Percentiles rank a stretch among this genome's conserved stretches.
Evolutionary conservation across 2,888 invertebrate genomes (phyloP).

Genomic region (Agelastica alni): DNA sequence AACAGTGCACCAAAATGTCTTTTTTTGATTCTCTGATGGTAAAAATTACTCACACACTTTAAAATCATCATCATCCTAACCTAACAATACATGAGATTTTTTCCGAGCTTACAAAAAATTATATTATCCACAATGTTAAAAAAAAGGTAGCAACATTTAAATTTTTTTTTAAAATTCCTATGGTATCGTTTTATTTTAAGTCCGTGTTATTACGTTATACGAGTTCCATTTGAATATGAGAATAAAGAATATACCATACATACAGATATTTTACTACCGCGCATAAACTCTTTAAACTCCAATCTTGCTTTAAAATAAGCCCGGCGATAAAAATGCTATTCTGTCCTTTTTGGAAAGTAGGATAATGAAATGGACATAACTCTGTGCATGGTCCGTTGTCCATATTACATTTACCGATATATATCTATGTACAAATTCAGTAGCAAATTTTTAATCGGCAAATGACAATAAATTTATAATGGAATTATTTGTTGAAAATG

Average conservation of each 20-base stretch:
- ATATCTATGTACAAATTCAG: slow-evolving; percentile 11
- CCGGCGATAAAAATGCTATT: slow-evolving; percentile 2
- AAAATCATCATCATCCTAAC: too few relatives aligned
- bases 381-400: slow-evolving; percentile 2
- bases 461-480: slow-evolving; percentile 17
- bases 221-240: neutral
- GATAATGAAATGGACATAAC: slow-evolving; percentile 11
- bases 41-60: too few relatives aligned
- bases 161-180: too few relatives aligned
- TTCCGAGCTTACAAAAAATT: too few relatives aligned
- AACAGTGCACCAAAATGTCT: too few relatives aligned
- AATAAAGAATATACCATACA: neutral
- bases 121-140: slow-evolving; percentile 1
- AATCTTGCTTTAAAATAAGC: neutral
- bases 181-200: too few relatives aligned
- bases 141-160: neutral
- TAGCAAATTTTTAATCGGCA: slow-evolving; percentile 4
- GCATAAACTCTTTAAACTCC: neutral
- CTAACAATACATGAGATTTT: too few relatives aligned
- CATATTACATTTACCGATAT: slow-evolving; percentile 15
- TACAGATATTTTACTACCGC: neutral
- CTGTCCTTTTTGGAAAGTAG: slow-evolving; percentile 14
- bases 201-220: too few relatives aligned
- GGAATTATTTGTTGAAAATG: slow-evolving; percentile 8
- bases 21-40: too few relatives aligned